Evolutionary conservation across 2,888 invertebrate species (phyloP), one percentile per base, ranked within the genome.

Genomic region (Eumerus sabulonum): DNA sequence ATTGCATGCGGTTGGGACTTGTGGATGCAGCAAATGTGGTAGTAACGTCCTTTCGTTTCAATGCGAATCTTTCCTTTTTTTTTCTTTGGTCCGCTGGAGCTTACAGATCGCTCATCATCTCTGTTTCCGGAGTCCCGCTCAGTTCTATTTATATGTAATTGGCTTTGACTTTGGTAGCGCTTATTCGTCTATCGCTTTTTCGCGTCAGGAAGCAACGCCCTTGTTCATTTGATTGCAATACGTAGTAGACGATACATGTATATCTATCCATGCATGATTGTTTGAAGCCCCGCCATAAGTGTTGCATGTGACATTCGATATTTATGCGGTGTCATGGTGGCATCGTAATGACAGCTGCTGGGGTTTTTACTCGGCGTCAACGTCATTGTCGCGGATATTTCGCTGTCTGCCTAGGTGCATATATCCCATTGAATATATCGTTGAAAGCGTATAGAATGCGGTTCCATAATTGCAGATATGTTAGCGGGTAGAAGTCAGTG

Each of bases 271-370:
- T 27, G 27, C 27, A 27, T 27, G 7, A 2, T 2, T 27, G 27
- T 27, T 53, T 27, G 45, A 60, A 60, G 53, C 27, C 45, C 13
- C 40, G 27, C 47, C 50, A 53, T 68, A 60, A 60, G 60, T 47
- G 68, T 70, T 53, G 62, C 60, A 36, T 60, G 27, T 45, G 70
- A 62, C 47, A 70, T 54, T 70, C 42, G 70, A 70, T 70, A 70
- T 62, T 42, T 60, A 48, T 62, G 70, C 42, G 18, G 36, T 42
- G 36, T 35, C 17, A 12, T 50, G 18, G 36, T 42, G 36, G 47
- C 17, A 12, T 45, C 27, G 40, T 17, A 14, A 7, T 27, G 7
- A 27, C 27, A 27, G 27, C 18, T 48, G 56, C 13, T 38, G 51
- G 27, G 27, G 7, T 27, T 27, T 27, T 27, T 27, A 27, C 5